Base-by-base conservation (phyloP, 2,888 invertebrate species). In the Dynastes maya region DNA sequence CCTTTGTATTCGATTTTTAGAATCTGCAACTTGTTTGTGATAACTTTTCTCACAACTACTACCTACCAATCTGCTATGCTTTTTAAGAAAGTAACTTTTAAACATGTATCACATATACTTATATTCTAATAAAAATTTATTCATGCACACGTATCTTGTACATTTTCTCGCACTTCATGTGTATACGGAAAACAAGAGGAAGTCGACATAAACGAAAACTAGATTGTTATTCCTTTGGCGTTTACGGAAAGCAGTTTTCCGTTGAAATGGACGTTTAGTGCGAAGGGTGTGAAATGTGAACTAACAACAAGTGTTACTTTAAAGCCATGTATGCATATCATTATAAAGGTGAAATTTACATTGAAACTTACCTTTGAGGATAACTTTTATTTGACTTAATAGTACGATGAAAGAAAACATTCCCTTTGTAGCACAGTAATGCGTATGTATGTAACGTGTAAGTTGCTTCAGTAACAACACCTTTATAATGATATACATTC, bases 311-410 rank as follows among this genome's bases (percentile, higher is more conserved):
- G 29, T 64, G 64, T 37, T 32, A 29, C 29, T n/a, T 8, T n/a
- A 27, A 64, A 64, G 37, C n/a, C n/a, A 29, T 37, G 37, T 64
- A n/a, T 37, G 13, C n/a, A 37, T 37, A 29, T 37, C 29, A 64
- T 2, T 29, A 29, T 64, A 64, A 64, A 29, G 32, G 64, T 29
- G 6, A 64, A 64, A 64, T 64, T 64, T 64, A 29, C 32, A 13
- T 64, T 64, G 37, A 64, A 64, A 8, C 32, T 64, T 64, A 32
- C 64, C 64, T 64, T 64, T 64, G 64, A 64, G 29, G 27, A 64
- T 64, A 29, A 64, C 64, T 64, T 37, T 32, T 37, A 37, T 64
- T 13, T n/a, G 11, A 32, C 32, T 32, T 64, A 64, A 64, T 64
- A 32, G n/a, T 6, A 1, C 64, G 64, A 2, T 29, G 27, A 64